Percentiles rank a stretch among this genome's conserved stretches.
Conservation (phyloP, 64 coral and sea anemone species). For the Exaiptasia diaphana region DNA sequence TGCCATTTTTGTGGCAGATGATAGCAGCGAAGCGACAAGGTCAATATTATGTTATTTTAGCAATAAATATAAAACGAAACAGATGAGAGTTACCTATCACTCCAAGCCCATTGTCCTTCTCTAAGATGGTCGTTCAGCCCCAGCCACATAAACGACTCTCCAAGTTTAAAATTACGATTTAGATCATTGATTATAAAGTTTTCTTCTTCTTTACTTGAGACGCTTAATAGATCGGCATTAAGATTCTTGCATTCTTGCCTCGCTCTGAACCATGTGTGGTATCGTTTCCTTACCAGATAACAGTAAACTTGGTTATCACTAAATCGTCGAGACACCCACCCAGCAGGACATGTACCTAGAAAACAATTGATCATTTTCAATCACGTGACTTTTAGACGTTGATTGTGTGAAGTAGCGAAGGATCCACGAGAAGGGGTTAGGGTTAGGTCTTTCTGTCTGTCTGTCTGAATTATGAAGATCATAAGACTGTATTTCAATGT, state of each 20-base stretch:
- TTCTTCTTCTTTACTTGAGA: constrained; percentile 60
- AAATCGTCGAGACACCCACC: constrained; percentile 47
- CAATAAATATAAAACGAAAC: too few species aligned
- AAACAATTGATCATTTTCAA: too few species aligned
- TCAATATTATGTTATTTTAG: too few species aligned
- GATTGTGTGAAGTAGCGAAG: too few species aligned
- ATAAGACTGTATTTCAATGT: too few species aligned
- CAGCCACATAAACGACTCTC: constrained; percentile 85
- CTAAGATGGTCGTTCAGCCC: constrained; percentile 50
- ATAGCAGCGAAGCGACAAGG: too few species aligned
- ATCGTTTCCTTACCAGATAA: constrained; percentile 60
- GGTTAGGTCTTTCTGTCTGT: too few species aligned
- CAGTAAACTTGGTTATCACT: constrained; percentile 40
- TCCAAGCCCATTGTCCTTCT: constrained; percentile 76
- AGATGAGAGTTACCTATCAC: constrained; percentile 84
- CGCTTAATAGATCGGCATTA: constrained; percentile 64
- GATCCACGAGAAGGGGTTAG: too few species aligned
- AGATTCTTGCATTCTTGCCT: constrained; percentile 54
- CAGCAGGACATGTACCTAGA: constrained; percentile 49
- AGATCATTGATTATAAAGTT: constrained; percentile 65
- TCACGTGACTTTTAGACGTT: too few species aligned
- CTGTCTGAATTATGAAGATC: too few species aligned
- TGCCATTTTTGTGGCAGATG: too few species aligned
- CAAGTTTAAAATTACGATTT: constrained; percentile 27
- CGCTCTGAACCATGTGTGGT: constrained; percentile 73